Evolutionary conservation across 2,113 vertebrate species (phyloP).

Genomic region (Halcyon senegalensis): DNA sequence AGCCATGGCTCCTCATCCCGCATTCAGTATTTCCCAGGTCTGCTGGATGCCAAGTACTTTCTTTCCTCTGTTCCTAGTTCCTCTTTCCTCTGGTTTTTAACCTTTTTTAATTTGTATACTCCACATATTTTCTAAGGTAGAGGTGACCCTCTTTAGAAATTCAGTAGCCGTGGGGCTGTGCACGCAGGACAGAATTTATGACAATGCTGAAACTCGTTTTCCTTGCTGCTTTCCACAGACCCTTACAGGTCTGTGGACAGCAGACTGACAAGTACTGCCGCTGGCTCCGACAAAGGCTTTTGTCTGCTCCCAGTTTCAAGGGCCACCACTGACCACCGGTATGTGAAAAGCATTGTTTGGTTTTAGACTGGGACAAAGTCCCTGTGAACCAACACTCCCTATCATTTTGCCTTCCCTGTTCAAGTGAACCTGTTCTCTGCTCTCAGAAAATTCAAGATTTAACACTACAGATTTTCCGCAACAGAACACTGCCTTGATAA

Average conservation of each 20-base stretch:
- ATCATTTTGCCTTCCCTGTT: neutral
- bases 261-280: neutral
- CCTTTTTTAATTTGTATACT: neutral
- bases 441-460: slow-evolving; percentile 36
- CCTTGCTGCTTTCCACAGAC: neutral
- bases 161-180: neutral
- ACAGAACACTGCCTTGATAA: slow-evolving; percentile 48
- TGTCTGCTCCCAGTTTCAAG: neutral
- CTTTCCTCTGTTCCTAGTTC: neutral
- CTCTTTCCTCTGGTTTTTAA: neutral
- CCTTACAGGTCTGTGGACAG: neutral
- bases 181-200: neutral
- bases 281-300: neutral
- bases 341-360: neutral
- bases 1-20: neutral
- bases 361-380: slow-evolving; percentile 6
- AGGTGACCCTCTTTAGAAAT: neutral
- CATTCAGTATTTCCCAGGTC: neutral
- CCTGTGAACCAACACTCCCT: neutral
- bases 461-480: slow-evolving; percentile 53
- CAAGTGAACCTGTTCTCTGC: slow-evolving; percentile 26
- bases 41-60: neutral
- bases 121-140: neutral
- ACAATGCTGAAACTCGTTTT: neutral
- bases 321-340: neutral